Evolutionary conservation across 2,113 vertebrate species (phyloP), one percentile per base, ranked within the genome.

Genomic region (Tamias sibiricus): DNA sequence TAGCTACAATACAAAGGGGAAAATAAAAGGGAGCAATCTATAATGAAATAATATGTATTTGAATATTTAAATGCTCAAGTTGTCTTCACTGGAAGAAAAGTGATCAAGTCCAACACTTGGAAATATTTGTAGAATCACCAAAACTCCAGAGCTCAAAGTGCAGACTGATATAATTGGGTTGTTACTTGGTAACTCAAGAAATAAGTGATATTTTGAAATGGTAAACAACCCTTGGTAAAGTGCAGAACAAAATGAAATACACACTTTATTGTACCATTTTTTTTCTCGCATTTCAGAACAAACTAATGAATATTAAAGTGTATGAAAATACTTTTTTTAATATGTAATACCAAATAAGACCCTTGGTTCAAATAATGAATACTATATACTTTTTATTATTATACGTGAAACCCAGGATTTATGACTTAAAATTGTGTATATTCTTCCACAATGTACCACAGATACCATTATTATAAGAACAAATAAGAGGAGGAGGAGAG

Each of bases 1-100:
- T 87, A 71, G 11, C 24, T 81, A 2, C 28, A 74, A 40, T 22
- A 80, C 35, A 84, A 76, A 75, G 22, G 42, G 79, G 4, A 83
- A 87, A 54, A 74, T 44, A 52, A 84, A 87, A 47, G 16, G 3
- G 8, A 83, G 3, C 32, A 42, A 96, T 81, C 92, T 76, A 85
- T 49, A 81, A 86, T 47, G 59, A 93, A 96, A 90, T 37, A n/a
- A 81, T 68, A 85, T 37, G 19, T 32, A 66, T 47, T 84, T 42
- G 66, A 90, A 90, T 90, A 83, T 82, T 32, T 69, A 89, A 87
- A 79, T 68, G 32, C 0, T 66, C 8, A 75, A 16, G 44, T 52
- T n/a, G 3, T 74, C 83, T 69, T 64, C 2, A 5, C 2, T 74
- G 28, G 22, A 96, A 82, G 35, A 83, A 57, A 87, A 79, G 52